These are phyloP conservation scores for Typhlomys cinereus DNA, from an alignment of 2,113 vertebrate species.

Conservation along the genomic window DNA sequence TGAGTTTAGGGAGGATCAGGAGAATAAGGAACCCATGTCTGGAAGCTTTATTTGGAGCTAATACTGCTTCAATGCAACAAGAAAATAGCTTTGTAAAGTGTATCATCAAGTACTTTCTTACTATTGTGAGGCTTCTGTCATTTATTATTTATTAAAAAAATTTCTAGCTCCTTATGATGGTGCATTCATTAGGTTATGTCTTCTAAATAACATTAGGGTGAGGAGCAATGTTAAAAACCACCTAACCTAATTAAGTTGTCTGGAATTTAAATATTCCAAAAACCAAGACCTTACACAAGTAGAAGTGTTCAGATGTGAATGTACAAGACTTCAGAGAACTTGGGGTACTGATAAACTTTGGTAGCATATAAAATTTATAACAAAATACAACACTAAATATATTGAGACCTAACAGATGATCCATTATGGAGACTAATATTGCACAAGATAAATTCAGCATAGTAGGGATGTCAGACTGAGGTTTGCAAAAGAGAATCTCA, in stretches of 20 bases:
- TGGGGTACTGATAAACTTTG: not conserved
- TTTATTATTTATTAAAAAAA: not conserved
- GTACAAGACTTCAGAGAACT: not conserved
- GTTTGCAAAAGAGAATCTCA: not conserved
- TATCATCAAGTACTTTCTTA: not conserved
- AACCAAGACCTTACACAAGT: not conserved
- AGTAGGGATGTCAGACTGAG: not conserved
- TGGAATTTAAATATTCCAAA: not conserved
- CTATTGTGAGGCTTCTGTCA: not conserved
- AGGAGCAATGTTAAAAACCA: not conserved
- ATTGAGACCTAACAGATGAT: not conserved
- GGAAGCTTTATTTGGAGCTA: not conserved
- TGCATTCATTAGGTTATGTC: not conserved
- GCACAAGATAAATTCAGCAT: not conserved
- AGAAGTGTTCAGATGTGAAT: not conserved
- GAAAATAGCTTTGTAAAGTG: not conserved
- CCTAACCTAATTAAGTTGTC: not conserved
- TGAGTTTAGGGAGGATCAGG: conserved; percentile 43
- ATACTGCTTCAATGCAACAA: not conserved
- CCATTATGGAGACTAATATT: not conserved
- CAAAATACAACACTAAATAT: not conserved
- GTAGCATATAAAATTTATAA: not conserved
- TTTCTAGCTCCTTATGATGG: not conserved
- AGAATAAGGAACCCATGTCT: not conserved
- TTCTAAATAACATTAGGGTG: not conserved